These are phyloP conservation scores for Pogonomyrmex californicus DNA, from an alignment of 1,140 invertebrate species.

Conservation along the genomic window DNA sequence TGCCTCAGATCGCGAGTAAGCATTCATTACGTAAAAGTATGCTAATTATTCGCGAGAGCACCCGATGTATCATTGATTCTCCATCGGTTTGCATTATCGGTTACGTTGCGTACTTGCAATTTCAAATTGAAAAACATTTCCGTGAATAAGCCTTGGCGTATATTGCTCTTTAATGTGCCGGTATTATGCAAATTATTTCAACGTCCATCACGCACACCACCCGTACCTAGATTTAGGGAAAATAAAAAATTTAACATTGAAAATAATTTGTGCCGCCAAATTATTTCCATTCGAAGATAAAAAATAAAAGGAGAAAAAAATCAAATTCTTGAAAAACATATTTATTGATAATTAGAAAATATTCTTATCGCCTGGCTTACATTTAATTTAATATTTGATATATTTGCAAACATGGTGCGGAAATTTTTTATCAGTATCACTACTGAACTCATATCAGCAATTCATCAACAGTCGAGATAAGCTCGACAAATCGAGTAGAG, in stretches of 20 bases:
- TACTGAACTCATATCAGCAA: slow-evolving; percentile 5
- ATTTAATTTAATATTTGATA: neutral
- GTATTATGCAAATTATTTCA: slow-evolving; percentile 35
- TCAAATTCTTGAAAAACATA: no score
- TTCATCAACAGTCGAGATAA: slow-evolving; percentile 43
- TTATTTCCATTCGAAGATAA: neutral
- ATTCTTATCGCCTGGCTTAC: neutral
- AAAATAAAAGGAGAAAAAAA: neutral
- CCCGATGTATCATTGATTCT: slow-evolving; percentile 56
- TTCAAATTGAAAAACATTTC: slow-evolving; percentile 44
- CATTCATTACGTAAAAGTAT: slow-evolving; percentile 73
- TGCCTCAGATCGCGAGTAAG: slow-evolving; percentile 50
- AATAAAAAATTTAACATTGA: neutral
- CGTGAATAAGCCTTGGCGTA: slow-evolving; percentile 30
- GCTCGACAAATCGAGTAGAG: slow-evolving; percentile 52
- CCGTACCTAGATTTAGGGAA: neutral
- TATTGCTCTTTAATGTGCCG: slow-evolving; percentile 4
- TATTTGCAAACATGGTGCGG: neutral
- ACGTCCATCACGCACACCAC: neutral
- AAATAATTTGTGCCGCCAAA: neutral
- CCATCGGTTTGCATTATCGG: slow-evolving; percentile 27
- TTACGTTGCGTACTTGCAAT: slow-evolving; percentile 24
- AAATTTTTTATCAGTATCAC: slow-evolving; percentile 6
- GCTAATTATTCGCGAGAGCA: slow-evolving; percentile 70
- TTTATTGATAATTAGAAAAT: neutral